Evolutionary conservation across 2,797 vertebrate species (phyloP).

Genomic region (Brotula barbata): DNA sequence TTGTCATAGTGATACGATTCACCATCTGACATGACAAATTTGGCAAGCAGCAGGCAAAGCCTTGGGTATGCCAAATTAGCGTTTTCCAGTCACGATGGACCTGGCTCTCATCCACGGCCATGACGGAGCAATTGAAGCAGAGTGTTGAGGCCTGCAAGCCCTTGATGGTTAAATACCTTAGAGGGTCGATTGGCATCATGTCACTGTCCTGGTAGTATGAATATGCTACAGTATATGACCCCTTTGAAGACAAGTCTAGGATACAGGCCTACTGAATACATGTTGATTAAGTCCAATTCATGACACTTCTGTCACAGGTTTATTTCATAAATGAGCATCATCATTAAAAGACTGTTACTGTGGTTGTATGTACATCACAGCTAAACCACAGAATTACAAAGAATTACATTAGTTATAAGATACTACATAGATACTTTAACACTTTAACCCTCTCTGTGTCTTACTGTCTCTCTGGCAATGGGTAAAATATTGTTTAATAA

Average conservation of each 20-base stretch:
- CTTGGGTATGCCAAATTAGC: conserved; percentile 22
- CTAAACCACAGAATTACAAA: too few relatives aligned
- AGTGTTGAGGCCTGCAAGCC: background rate
- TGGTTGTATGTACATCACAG: too few relatives aligned
- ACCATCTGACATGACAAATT: background rate
- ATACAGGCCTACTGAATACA: background rate
- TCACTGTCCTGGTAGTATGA: background rate
- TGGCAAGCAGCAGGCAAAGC: background rate
- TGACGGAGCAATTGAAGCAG: conserved; percentile 30
- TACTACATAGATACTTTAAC: too few relatives aligned
- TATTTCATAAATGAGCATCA: too few relatives aligned
- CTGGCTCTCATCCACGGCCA: conserved; percentile 25
- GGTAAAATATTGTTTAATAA: too few relatives aligned
- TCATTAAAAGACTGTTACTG: too few relatives aligned
- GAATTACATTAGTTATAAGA: too few relatives aligned
- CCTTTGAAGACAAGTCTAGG: background rate
- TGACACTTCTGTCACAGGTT: too few relatives aligned
- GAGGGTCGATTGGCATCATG: conserved; percentile 1
- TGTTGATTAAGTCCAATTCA: background rate
- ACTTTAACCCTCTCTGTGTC: too few relatives aligned
- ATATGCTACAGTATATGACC: background rate
- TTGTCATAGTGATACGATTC: background rate
- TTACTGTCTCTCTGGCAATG: too few relatives aligned
- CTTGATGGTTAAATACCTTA: background rate
- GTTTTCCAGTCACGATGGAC: conserved; percentile 19